A percentile compares a stretch with the other conserved stretches of the same genome.
phyloP scores from a whole-genome alignment of 2,113 vertebrate genomes.

The Equus quagga region DNA sequence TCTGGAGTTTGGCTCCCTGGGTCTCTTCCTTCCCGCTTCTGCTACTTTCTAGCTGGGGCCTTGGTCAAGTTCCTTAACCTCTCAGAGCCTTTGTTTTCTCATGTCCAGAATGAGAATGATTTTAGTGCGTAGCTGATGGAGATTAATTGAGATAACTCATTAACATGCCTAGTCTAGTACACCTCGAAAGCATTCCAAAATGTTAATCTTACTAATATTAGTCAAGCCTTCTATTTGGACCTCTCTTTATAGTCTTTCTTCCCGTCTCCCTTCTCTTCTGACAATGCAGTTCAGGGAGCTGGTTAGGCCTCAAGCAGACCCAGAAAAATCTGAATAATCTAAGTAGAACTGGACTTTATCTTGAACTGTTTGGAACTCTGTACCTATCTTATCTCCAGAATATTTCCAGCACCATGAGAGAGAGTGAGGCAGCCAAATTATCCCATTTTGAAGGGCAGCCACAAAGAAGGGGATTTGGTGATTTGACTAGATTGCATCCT shows the following conservation, averaged over 20 bases:
- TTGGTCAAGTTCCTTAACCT: neutral
- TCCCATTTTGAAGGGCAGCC: neutral
- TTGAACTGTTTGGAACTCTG: constrained; percentile 14
- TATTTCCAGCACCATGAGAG: neutral
- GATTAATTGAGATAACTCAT: neutral
- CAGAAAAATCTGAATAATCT: neutral
- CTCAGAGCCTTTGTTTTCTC: constrained; percentile 33
- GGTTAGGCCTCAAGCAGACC: neutral
- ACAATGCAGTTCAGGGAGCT: neutral
- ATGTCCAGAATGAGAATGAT: constrained; percentile 31
- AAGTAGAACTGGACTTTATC: neutral
- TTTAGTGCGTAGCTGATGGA: neutral
- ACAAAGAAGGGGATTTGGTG: neutral
- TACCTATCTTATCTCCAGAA: constrained; percentile 2
- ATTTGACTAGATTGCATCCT: neutral
- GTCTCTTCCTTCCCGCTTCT: neutral
- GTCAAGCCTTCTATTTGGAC: neutral
- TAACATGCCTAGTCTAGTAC: constrained; percentile 18
- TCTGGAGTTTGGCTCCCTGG: neutral
- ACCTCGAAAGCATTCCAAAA: neutral
- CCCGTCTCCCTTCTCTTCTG: neutral
- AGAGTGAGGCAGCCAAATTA: neutral
- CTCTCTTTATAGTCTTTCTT: neutral
- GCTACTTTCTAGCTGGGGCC: neutral
- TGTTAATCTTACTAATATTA: neutral